Conservation (phyloP, 2,797 vertebrate species). For the Falco columbarius region DNA sequence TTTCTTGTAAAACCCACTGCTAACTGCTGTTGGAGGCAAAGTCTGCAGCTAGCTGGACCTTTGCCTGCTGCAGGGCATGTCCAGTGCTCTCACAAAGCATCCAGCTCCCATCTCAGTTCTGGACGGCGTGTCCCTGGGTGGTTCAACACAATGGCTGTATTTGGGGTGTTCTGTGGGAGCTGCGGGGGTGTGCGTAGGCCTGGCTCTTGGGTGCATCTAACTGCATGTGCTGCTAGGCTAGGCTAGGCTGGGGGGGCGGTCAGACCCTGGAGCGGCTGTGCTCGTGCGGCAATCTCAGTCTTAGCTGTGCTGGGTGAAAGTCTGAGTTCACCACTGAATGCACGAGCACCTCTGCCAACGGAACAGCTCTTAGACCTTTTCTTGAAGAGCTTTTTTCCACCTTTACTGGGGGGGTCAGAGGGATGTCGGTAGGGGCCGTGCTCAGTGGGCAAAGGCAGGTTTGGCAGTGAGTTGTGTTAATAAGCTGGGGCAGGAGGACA, state of each 20-base stretch:
- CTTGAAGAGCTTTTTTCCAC: background rate
- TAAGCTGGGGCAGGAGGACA: background rate
- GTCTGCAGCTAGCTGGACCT: background rate
- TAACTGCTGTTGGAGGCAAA: background rate
- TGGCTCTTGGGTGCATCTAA: background rate
- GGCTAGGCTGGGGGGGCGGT: background rate
- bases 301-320: background rate
- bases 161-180: background rate
- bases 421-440: background rate
- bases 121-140: background rate
- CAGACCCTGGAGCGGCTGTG: background rate
- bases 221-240: background rate
- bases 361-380: background rate
- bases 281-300: background rate
- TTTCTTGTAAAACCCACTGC: background rate
- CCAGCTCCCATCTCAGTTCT: background rate
- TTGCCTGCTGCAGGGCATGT: background rate
- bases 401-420: background rate
- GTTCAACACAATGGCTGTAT: fast-evolving
- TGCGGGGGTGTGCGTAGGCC: background rate
- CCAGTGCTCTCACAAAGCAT: background rate
- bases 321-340: background rate
- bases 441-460: background rate
- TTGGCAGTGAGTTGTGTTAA: background rate
- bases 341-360: background rate